Conservation (phyloP, 2,888 invertebrate species). For the Orthonychiurus folsomi region DNA sequence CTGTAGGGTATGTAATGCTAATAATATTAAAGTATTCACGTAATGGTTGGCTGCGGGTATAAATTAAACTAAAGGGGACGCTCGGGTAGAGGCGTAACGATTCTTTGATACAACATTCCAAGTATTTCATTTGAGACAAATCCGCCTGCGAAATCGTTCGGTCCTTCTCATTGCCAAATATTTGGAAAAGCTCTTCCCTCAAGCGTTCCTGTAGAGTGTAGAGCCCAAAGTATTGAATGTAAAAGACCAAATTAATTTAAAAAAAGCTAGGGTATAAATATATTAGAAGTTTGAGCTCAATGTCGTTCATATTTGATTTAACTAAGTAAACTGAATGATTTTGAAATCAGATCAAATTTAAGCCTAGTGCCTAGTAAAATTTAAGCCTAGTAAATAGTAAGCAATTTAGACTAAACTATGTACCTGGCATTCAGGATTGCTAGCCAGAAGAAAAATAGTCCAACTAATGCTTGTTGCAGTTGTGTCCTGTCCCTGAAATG, state of each 20-base stretch:
- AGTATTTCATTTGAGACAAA: slow-evolving; percentile 3
- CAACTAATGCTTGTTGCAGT: slow-evolving; percentile 34
- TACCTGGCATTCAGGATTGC: slow-evolving; percentile 31
- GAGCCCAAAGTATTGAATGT: too few species aligned
- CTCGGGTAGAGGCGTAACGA: slow-evolving; percentile 42
- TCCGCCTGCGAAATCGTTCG: background rate
- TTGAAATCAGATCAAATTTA: too few species aligned
- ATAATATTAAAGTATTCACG: slow-evolving; percentile 34
- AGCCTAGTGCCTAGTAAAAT: too few species aligned
- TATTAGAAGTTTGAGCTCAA: too few species aligned
- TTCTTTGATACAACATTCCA: slow-evolving; percentile 6
- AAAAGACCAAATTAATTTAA: too few species aligned
- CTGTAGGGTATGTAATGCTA: background rate
- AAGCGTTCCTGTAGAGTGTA: slow-evolving; percentile 1
- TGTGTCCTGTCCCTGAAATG: slow-evolving; percentile 40
- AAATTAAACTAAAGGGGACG: slow-evolving; percentile 44
- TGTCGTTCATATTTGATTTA: too few species aligned
- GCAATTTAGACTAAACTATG: background rate
- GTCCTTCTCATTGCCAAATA: background rate
- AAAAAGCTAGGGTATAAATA: too few species aligned
- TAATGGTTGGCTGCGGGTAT: slow-evolving; percentile 42
- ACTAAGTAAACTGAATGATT: too few species aligned
- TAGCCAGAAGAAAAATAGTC: slow-evolving; percentile 35
- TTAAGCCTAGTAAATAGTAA: too few species aligned
- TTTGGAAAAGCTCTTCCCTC: slow-evolving; percentile 5